Base-by-base conservation (phyloP, 2,888 invertebrate genomes). In the Apantesis nais region DNA sequence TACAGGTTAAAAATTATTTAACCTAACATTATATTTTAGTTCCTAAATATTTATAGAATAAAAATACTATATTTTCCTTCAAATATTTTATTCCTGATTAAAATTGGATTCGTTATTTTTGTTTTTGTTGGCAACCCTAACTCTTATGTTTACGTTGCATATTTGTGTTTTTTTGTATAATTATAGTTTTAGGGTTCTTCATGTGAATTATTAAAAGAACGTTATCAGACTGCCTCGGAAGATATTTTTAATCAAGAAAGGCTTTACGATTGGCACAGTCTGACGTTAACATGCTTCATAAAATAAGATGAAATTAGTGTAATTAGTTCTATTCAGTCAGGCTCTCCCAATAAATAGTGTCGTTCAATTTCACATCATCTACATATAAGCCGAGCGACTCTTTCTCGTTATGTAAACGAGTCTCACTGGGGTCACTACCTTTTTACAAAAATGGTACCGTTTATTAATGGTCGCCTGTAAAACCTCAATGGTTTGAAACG, bases 331-430 rank as follows among this genome's bases (percentile, higher is more conserved):
- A 7, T 52, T 29, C 31, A 25, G 25, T 12, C 7, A 68, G 25
- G 7, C 25, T 68, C 25, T 48, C 68, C 64, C 63, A 44, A 66
- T 62, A 72, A 64, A 61, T 55, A 34, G 16, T 8, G 64, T 39
- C 34, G 67, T 66, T 74, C 68, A 71, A 69, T 70, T 71, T 73
- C 72, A 70, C 62, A 55, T 76, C 70, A 78, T 67, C 68, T 64
- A 68, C 72, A 67, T 66, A 67, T 64, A 75, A 67, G 71, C 29
- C 63, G 62, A 71, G 70, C 66, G 41, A 58, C 62, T 62, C 70
- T 70, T 76, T 80, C 74, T 79, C 70, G 65, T 76, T 79, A 67
- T 66, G 62, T 68, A 78, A 79, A 73, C 81, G 61, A 72, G 73
- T 78, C 73, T 61, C 68, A 9, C 39, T 55, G 29, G 63, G 73